A percentile compares a stretch with the other conserved stretches of the same genome.
phyloP scores from a whole-genome alignment of 1,140 invertebrate species.

The Drosophila parvula region DNA sequence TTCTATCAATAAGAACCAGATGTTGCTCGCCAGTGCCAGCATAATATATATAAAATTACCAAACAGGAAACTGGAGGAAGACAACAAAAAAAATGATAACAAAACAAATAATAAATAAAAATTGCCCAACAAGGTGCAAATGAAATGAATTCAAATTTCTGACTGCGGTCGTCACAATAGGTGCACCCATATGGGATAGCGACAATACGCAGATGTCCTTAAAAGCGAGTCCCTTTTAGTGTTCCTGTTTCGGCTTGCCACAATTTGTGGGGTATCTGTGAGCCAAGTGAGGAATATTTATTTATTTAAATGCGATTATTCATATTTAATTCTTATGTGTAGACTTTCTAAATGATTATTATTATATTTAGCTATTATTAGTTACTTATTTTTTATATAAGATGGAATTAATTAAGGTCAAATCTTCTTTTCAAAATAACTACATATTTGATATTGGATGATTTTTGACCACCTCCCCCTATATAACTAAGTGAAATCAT shows the following conservation, averaged over 20 bases:
- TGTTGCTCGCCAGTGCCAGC: constrained; percentile 23
- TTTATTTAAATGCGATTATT: neutral
- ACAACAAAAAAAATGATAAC: constrained; percentile 11
- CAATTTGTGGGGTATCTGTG: neutral
- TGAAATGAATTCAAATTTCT: constrained; percentile 76
- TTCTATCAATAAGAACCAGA: constrained; percentile 36
- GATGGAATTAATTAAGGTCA: too few relatives aligned
- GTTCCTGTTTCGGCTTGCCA: constrained; percentile 18
- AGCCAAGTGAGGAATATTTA: too few relatives aligned
- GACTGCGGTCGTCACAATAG: constrained; percentile 50
- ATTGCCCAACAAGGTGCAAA: constrained; percentile 79
- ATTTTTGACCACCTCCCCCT: too few relatives aligned
- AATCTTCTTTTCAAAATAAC: too few relatives aligned
- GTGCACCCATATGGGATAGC: constrained; percentile 50
- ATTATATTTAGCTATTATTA: too few relatives aligned
- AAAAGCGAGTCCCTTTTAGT: constrained; percentile 37
- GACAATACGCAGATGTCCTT: constrained; percentile 68
- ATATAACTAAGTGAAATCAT: too few relatives aligned
- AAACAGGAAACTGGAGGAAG: constrained; percentile 1
- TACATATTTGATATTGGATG: too few relatives aligned
- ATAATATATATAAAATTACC: constrained; percentile 40
- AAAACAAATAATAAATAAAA: constrained; percentile 59
- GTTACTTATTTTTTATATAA: too few relatives aligned
- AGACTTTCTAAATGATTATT: too few relatives aligned
- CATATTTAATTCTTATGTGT: too few relatives aligned